These are phyloP conservation scores for Eclectus roratus DNA, from an alignment of 2,113 vertebrate genomes.

Conservation along the genomic window DNA sequence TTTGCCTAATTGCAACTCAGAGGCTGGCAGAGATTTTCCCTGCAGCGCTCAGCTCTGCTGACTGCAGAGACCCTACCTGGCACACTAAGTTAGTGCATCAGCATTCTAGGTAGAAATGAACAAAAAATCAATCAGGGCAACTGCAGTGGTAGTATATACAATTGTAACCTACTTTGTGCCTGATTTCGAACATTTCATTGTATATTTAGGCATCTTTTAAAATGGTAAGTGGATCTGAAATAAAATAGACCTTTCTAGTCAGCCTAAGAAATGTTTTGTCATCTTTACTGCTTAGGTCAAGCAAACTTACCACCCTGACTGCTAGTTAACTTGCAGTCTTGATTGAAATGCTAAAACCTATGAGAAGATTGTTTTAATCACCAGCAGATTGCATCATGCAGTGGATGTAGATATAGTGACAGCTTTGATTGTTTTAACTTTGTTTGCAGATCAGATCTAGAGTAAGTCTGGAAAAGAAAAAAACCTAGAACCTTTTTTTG, in stretches of 20 bases:
- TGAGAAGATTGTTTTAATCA: neutral
- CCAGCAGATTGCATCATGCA: neutral
- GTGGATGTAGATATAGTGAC: neutral
- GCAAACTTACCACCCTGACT: constrained; percentile 32
- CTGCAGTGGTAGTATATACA: constrained; percentile 75
- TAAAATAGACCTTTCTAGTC: constrained; percentile 11
- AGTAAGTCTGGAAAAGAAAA: neutral
- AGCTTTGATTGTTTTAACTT: neutral
- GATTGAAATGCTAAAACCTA: neutral
- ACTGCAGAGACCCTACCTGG: constrained; percentile 85
- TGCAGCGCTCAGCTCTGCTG: constrained; percentile 77
- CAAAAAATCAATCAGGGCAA: constrained; percentile 83
- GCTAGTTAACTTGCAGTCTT: constrained; percentile 7
- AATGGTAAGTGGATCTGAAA: constrained; percentile 74
- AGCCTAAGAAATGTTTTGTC: constrained; percentile 3
- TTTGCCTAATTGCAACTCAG: constrained; percentile 75
- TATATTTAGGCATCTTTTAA: constrained; percentile 63
- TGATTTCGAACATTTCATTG: constrained; percentile 54
- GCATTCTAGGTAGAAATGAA: constrained; percentile 82
- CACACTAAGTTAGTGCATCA: constrained; percentile 75
- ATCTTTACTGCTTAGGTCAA: constrained; percentile 17
- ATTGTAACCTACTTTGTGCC: constrained; percentile 69
- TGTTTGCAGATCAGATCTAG: neutral
- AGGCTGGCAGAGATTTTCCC: constrained; percentile 69
- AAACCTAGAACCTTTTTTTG: neutral